Evolutionary conservation across 2,888 invertebrate species (phyloP).

Genomic region (Chrysodeixis includens): DNA sequence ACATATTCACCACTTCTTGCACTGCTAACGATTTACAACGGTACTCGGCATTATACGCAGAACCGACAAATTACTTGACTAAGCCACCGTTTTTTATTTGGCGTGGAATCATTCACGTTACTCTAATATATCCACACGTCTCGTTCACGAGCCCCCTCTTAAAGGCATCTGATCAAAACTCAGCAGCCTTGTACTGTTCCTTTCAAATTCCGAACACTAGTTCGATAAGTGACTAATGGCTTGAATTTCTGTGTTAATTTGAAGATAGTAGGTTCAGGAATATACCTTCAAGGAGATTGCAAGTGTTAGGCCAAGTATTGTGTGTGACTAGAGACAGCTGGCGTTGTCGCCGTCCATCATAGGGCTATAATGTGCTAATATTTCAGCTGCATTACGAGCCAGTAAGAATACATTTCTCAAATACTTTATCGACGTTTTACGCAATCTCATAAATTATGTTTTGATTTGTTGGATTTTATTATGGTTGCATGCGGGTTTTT

Average conservation of each 20-base stretch:
- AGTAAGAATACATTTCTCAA: conserved; percentile 9
- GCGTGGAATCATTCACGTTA: conserved; percentile 5
- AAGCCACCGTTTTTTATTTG: background rate
- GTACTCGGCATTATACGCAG: background rate
- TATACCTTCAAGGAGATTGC: background rate
- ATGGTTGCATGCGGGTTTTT: background rate
- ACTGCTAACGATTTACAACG: background rate
- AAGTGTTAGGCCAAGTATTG: background rate
- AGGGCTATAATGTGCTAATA: background rate
- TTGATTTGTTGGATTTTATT: conserved; percentile 7
- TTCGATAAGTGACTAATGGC: background rate
- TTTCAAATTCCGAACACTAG: conserved; percentile 39
- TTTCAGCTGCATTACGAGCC: conserved; percentile 7
- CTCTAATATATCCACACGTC: conserved; percentile 13
- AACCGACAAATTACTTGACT: conserved; percentile 2
- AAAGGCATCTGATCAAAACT: conserved; percentile 26
- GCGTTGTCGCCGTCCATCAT: background rate
- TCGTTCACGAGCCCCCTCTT: conserved; percentile 11
- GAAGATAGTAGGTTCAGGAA: background rate
- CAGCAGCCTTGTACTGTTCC: conserved; percentile 40
- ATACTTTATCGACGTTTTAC: conserved; percentile 10
- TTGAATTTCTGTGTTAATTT: background rate
- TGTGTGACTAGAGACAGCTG: background rate
- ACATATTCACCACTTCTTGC: conserved; percentile 1
- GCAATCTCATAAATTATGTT: conserved; percentile 12